Conservation (phyloP, 2,797 vertebrate species). For the Sylvia borin region DNA sequence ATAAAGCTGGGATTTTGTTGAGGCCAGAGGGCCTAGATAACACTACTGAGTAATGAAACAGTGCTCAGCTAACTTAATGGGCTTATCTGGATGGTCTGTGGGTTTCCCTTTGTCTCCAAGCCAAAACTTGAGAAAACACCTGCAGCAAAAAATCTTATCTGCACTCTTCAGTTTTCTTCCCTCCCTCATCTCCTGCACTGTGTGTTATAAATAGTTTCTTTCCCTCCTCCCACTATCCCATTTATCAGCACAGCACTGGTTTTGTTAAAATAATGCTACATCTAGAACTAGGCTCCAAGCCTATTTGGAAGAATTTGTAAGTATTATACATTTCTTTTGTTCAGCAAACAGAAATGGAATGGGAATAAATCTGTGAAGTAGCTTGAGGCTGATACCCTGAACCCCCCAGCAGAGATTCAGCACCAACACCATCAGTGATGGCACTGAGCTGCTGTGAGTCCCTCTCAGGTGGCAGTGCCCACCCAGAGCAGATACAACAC, state of each 20-base stretch:
- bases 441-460: neutral
- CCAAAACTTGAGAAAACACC: conserved; percentile 35
- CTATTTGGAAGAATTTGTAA: neutral
- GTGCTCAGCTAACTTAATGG: conserved; percentile 39
- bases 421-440: neutral
- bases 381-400: neutral
- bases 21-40: conserved; percentile 10
- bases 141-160: conserved; percentile 42
- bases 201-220: conserved; percentile 21
- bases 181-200: neutral
- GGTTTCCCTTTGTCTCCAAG: conserved; percentile 29
- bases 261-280: conserved; percentile 17
- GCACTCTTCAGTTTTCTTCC: conserved; percentile 20
- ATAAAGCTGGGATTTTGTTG: conserved; percentile 6
- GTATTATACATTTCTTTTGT: neutral
- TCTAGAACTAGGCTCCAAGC: neutral
- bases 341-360: neutral
- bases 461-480: neutral
- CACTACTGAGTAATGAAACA: neutral
- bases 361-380: neutral
- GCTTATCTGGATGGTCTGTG: conserved; percentile 16
- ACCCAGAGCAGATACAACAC: neutral
- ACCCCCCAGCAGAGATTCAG: neutral
- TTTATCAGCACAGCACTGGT: neutral
- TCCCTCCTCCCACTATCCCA: neutral